A percentile compares a stretch with the other conserved stretches of the same genome.
Evolutionary conservation across 2,888 invertebrate genomes (phyloP).

Genomic region (Metalampra italica): DNA sequence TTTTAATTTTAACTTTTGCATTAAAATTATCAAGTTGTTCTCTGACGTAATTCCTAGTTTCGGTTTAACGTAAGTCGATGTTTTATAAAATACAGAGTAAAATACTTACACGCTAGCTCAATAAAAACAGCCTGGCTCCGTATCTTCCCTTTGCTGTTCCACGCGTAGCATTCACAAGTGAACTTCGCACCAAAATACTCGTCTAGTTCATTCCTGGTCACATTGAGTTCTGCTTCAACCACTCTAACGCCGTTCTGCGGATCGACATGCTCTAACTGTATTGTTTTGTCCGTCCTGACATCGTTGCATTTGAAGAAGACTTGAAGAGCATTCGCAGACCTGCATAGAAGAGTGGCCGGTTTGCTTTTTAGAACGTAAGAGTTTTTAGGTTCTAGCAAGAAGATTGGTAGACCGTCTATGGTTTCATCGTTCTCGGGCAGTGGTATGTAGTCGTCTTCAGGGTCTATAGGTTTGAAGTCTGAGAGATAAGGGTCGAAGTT

Average conservation of each 20-base stretch:
- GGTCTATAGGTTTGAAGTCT: slow-evolving; percentile 59
- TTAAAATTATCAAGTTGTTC: too few relatives aligned
- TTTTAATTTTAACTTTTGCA: too few relatives aligned
- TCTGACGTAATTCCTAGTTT: too few relatives aligned
- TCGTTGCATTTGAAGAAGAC: slow-evolving; percentile 89
- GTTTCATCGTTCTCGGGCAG: slow-evolving; percentile 78
- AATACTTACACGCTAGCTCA: slow-evolving; percentile 91
- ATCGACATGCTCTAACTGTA: slow-evolving; percentile 86
- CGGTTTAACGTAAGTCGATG: too few relatives aligned
- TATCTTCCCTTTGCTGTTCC: slow-evolving; percentile 87
- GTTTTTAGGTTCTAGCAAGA: slow-evolving; percentile 91
- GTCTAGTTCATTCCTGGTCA: slow-evolving; percentile 88
- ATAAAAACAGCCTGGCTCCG: slow-evolving; percentile 87
- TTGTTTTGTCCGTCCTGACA: slow-evolving; percentile 72
- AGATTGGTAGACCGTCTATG: slow-evolving; percentile 88
- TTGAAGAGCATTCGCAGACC: slow-evolving; percentile 93
- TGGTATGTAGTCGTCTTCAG: slow-evolving; percentile 72
- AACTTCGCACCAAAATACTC: slow-evolving; percentile 90
- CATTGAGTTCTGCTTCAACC: slow-evolving; percentile 86
- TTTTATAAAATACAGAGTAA: too few relatives aligned
- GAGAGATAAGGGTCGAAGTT: slow-evolving; percentile 67
- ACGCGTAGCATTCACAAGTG: slow-evolving; percentile 92
- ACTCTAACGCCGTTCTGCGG: slow-evolving; percentile 88
- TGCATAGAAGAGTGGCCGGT: slow-evolving; percentile 91
- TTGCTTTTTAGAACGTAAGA: slow-evolving; percentile 93